Percentiles rank a stretch among this genome's conserved stretches.
Evolutionary conservation across 2,888 invertebrate genomes (phyloP).

Genomic region (Lasioglossum figueresi): DNA sequence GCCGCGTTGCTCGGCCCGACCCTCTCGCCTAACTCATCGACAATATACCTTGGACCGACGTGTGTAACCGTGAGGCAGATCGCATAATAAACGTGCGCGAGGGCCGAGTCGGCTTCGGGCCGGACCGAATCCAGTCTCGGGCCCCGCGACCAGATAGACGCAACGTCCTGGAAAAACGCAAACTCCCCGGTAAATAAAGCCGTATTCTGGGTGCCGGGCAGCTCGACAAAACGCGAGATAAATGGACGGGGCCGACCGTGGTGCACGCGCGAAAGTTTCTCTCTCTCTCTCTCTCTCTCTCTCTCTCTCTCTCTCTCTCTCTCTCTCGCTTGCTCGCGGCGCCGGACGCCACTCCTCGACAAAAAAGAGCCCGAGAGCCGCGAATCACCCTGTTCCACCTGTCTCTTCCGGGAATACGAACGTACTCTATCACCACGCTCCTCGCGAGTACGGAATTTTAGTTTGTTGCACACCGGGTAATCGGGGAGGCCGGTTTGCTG

Average conservation of each 20-base stretch:
- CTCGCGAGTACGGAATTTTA: conserved; percentile 40
- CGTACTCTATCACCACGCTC: conserved; percentile 23
- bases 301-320: conserved; percentile 28
- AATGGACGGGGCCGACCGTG: conserved; percentile 60
- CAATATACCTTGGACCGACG: conserved; percentile 57
- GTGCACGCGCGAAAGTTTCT: conserved; percentile 34
- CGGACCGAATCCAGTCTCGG: not conserved
- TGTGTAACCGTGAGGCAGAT: conserved; percentile 61
- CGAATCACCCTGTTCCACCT: conserved; percentile 53
- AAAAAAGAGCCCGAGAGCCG: conserved; percentile 20
- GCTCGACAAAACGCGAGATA: conserved; percentile 73
- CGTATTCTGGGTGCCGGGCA: conserved; percentile 64
- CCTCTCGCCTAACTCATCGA: conserved; percentile 71
- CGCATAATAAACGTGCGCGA: conserved; percentile 70
- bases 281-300: not conserved
- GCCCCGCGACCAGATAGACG: conserved; percentile 47
- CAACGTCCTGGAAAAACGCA: conserved; percentile 70
- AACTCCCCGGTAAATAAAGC: conserved; percentile 67
- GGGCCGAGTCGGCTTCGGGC: conserved; percentile 16
- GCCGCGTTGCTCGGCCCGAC: conserved; percentile 70
- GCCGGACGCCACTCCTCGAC: conserved; percentile 48
- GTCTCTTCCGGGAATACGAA: conserved; percentile 53
- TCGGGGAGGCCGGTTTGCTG: not conserved
- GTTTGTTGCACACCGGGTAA: conserved; percentile 45
- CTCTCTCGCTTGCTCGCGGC: conserved; percentile 50